Evolutionary conservation across 1,140 invertebrate genomes (phyloP), one percentile per base, ranked within the genome.

Genomic region (Alviniconcha marisindica): DNA sequence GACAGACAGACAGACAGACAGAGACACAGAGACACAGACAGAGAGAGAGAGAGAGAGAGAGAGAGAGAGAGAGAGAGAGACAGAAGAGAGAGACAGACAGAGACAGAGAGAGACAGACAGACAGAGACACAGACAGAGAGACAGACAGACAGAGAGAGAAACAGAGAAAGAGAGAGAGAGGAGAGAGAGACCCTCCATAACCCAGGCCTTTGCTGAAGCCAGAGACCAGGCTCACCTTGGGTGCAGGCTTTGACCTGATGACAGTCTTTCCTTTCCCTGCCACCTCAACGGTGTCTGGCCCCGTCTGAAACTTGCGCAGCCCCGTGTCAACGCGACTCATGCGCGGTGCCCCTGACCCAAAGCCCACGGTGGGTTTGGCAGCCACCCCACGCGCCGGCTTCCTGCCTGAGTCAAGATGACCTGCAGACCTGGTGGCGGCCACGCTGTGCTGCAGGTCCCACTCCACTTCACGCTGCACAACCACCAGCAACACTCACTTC

Each of bases 381-480:
- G 38, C 28, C 40, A 31, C 69, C 40, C n/a, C 81, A 69, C 1
- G 80, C 2, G 51, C 24, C 69, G 54, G 40, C 31, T 76, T 71
- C 28, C 51, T 84, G 81, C 48, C 77, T 36, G 21, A 40, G 28
- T 83, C 15, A n/a, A 24, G 36, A 15, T 36, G 15, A 18, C 15
- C 31, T 21, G 40, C n/a, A 21, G 78, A 56, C 66, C 31, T 77
- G 79, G 21, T 77, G 66, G 21, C 78, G 76, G n/a, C 85, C 86
- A 33, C 86, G 60, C 5, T 85, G 44, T 73, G 86, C 85, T 18
- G 82, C 80, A 44, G 85, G 56, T n/a, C 87, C 84, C 77, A 88
- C 73, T 74, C 87, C 84, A 89, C 84, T 82, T 90, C 89, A 56
- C 86, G 83, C 89, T 90, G 63, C 36, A 48, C n/a, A n/a, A n/a